Conservation (phyloP, 2,113 vertebrate species). For the Psilopogon haemacephalus region DNA sequence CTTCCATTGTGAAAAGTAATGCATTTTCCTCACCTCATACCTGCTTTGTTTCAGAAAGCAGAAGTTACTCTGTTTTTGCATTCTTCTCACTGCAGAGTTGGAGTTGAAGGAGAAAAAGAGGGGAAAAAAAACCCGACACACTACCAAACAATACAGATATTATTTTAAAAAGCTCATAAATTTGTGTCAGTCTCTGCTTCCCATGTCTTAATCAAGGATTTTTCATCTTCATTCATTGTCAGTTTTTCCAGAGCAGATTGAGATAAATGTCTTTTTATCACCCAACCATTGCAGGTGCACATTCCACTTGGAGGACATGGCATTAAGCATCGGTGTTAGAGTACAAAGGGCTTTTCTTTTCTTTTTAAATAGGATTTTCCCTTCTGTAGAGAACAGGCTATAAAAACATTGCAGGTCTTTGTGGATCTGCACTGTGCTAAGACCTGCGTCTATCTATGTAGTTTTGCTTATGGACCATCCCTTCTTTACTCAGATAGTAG, state of each 20-base stretch:
- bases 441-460: neutral
- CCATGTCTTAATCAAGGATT: constrained; percentile 11
- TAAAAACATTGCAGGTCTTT: neutral
- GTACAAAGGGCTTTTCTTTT: neutral
- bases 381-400: neutral
- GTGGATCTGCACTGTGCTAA: neutral
- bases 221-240: constrained; percentile 43
- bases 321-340: neutral
- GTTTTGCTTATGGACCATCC: neutral
- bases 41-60: constrained; percentile 2
- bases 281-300: constrained; percentile 6
- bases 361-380: neutral
- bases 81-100: neutral
- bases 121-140: neutral
- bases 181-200: constrained; percentile 30
- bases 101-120: neutral
- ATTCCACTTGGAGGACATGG: neutral
- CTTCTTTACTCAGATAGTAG: neutral
- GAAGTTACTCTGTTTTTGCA: constrained; percentile 3
- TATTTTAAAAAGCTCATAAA: constrained; percentile 8
- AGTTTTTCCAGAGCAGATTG: constrained; percentile 37
- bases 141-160: constrained; percentile 4
- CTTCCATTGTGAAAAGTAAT: constrained; percentile 28
- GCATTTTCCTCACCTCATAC: constrained; percentile 27
- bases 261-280: constrained; percentile 50